A percentile compares a stretch with the other conserved stretches of the same genome.
Evolutionary conservation across 92 coral and sea anemone genomes (phyloP).

Genomic region (Montipora capitata): DNA sequence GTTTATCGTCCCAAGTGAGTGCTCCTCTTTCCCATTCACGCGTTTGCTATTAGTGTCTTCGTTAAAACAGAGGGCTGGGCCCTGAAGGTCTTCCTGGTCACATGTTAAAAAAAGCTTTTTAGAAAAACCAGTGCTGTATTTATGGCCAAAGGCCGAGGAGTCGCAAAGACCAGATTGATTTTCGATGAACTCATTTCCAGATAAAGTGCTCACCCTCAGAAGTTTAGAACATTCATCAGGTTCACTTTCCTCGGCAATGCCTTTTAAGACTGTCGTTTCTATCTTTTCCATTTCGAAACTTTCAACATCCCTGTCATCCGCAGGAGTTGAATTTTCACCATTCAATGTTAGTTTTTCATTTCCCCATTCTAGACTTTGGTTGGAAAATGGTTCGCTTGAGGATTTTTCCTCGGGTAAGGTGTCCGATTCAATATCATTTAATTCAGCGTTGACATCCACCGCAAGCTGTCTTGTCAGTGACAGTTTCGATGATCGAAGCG

Average conservation of each 20-base stretch:
- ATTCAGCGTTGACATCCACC: constrained; percentile 38
- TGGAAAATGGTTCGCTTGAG: constrained; percentile 30
- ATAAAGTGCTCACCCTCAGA: neutral
- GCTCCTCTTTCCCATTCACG: neutral
- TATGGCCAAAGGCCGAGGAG: constrained; percentile 19
- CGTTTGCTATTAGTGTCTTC: neutral
- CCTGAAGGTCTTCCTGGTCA: constrained; percentile 32
- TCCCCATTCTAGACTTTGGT: constrained; percentile 75
- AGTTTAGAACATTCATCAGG: constrained; percentile 20
- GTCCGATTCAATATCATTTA: neutral
- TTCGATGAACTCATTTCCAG: neutral
- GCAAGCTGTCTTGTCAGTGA: constrained; percentile 34
- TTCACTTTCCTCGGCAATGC: constrained; percentile 32
- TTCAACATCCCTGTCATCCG: neutral
- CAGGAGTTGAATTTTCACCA: neutral
- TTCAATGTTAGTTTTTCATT: constrained; percentile 58
- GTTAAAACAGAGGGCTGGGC: neutral
- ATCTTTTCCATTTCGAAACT: constrained; percentile 27
- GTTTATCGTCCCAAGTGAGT: neutral
- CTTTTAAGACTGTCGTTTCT: neutral
- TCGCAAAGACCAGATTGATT: neutral
- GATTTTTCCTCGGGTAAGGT: constrained; percentile 26
- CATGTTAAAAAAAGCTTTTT: constrained; percentile 65
- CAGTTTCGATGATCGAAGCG: constrained; percentile 24
- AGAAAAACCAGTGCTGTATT: constrained; percentile 49